Evolutionary conservation across 2,113 vertebrate genomes (phyloP).

Genomic region (Probosciger aterrimus): DNA sequence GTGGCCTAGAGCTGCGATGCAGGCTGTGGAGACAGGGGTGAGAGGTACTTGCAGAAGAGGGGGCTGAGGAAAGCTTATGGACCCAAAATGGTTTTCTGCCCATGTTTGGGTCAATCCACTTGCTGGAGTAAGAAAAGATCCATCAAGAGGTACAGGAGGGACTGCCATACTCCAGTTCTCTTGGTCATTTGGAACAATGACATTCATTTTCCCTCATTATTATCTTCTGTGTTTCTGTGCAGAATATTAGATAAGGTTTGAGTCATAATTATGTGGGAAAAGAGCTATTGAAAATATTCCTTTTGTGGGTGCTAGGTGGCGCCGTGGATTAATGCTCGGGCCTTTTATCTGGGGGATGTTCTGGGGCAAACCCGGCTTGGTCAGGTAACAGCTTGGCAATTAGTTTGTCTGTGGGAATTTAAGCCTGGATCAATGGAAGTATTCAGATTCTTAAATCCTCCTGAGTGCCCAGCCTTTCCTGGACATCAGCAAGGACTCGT

Average conservation of each 20-base stretch:
- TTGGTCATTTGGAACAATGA: neutral
- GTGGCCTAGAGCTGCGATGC: accelerated
- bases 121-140: neutral
- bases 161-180: neutral
- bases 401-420: neutral
- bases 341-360: neutral
- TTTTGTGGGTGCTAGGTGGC: constrained; percentile 37
- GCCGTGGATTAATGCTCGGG: constrained; percentile 10
- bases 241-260: neutral
- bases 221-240: neutral
- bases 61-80: accelerated
- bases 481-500: neutral
- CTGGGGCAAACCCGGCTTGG: neutral
- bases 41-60: neutral
- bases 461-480: neutral
- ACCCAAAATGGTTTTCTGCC: neutral
- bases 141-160: neutral
- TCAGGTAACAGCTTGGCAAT: neutral
- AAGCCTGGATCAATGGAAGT: accelerated
- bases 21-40: neutral
- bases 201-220: accelerated
- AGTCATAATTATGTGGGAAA: neutral
- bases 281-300: neutral
- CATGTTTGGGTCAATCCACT: neutral
- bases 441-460: neutral